Percentiles rank a stretch among this genome's conserved stretches.
Conservation (phyloP, 1,140 invertebrate genomes). For the Megathymus violae region DNA sequence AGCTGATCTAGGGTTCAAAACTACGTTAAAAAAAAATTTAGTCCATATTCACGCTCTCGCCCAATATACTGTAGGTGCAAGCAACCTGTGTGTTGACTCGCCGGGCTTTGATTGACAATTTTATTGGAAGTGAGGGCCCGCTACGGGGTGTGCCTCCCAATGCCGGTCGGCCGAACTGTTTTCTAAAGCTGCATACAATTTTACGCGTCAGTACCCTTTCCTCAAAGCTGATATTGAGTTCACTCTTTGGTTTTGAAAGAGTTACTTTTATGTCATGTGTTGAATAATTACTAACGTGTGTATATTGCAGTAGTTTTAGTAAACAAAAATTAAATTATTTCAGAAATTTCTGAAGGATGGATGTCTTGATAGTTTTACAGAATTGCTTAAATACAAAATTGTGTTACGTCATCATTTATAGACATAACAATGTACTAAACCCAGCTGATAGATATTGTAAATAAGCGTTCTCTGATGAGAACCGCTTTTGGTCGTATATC, state of each 20-base stretch:
- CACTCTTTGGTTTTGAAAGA: constrained; percentile 27
- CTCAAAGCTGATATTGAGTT: constrained; percentile 35
- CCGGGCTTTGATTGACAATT: constrained; percentile 35
- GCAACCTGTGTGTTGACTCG: constrained; percentile 34
- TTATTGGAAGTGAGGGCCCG: constrained; percentile 30
- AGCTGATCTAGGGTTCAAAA: not conserved
- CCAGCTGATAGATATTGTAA: no score
- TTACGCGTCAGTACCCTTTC: constrained; percentile 31
- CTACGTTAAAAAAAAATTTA: constrained; percentile 7
- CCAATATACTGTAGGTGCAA: constrained; percentile 23
- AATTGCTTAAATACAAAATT: no score
- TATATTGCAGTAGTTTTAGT: no score
- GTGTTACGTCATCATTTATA: no score
- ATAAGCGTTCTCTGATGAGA: no score
- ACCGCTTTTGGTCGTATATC: no score
- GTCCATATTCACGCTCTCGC: not conserved
- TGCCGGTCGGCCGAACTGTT: constrained; percentile 20
- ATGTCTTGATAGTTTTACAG: no score
- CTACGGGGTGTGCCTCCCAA: constrained; percentile 3
- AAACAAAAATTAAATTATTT: no score
- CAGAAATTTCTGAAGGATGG: no score
- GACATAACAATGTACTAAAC: no score
- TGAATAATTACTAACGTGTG: no score
- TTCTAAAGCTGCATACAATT: constrained; percentile 36
- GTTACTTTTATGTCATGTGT: constrained; percentile 3